Evolutionary conservation across 2,888 invertebrate species (phyloP), one percentile per base, ranked within the genome.

Genomic region (Agonum fuliginosum): DNA sequence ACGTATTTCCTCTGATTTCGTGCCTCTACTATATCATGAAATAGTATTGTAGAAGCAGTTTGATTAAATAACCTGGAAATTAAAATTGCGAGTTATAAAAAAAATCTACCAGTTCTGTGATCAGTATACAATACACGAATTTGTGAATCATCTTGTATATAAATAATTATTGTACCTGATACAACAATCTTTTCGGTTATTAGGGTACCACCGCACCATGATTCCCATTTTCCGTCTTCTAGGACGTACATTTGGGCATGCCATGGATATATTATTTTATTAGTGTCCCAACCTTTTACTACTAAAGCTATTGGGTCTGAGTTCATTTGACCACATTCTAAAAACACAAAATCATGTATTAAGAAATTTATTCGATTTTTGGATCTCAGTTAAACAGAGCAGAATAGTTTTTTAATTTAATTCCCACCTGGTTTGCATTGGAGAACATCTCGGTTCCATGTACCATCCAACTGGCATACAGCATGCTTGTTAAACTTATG

Each of bases 161-260:
- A 43, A n/a, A n/a, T n/a, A n/a, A n/a, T n/a, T n/a, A n/a, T n/a
- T n/a, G n/a, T 74, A 82, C 82, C 82, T 72, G 88, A 88, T 34
- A 88, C 79, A 4, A 88, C 84, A 1, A 85, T 82, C n/a, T 83
- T 82, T 80, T 87, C 88, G 1, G 85, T 86, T 77, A 91, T 85
- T 0, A 91, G 84, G 0, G 89, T 88, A 0, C 90, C 90, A 0
- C 91, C 90, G 77, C 91, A 91, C 78, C 89, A 88, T 80, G 89
- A 89, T 79, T 79, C 85, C 86, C 88, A 89, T 0, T 86, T 84
- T 0, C 81, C 85, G 10, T 84, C 82, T 3, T 84, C 84, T 80
- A 86, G 87, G 0, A 83, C 82, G 81, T 89, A 91, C 0, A 91
- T 85, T 0, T 89, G 89, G 0, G 87, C 87, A 80, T 91, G 90